These are phyloP conservation scores for Aporrectodea caliginosa DNA, from an alignment of 1,140 invertebrate species.

Conservation along the genomic window DNA sequence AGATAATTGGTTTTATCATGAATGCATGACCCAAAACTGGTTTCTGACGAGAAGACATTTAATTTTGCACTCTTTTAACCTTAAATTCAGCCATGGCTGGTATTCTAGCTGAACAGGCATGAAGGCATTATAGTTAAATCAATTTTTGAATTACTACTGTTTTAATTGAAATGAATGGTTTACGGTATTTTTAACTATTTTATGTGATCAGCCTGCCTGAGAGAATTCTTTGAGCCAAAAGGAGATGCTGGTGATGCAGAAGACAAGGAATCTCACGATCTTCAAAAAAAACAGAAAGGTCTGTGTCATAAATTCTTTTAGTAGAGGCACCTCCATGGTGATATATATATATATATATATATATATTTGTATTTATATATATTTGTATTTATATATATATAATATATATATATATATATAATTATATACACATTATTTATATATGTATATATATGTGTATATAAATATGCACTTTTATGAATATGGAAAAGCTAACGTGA, in stretches of 20 bases:
- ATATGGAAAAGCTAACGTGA: too few species aligned
- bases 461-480: neutral
- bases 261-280: neutral
- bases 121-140: neutral
- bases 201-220: neutral
- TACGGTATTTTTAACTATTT: neutral
- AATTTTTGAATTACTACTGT: neutral
- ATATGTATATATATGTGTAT: neutral
- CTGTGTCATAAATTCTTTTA: neutral
- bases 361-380: neutral
- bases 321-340: neutral
- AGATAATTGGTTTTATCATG: too few species aligned
- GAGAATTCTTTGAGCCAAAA: conserved; percentile 9
- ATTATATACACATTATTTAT: neutral
- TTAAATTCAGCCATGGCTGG: neutral
- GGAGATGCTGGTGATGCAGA: conserved; percentile 12
- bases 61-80: neutral
- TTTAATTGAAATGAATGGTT: neutral
- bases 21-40: too few species aligned
- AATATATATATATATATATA: neutral
- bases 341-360: neutral
- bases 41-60: neutral
- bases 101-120: neutral
- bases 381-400: neutral
- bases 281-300: neutral